Evolutionary conservation across 2,113 vertebrate genomes (phyloP).

Genomic region (Oreochromis niloticus): DNA sequence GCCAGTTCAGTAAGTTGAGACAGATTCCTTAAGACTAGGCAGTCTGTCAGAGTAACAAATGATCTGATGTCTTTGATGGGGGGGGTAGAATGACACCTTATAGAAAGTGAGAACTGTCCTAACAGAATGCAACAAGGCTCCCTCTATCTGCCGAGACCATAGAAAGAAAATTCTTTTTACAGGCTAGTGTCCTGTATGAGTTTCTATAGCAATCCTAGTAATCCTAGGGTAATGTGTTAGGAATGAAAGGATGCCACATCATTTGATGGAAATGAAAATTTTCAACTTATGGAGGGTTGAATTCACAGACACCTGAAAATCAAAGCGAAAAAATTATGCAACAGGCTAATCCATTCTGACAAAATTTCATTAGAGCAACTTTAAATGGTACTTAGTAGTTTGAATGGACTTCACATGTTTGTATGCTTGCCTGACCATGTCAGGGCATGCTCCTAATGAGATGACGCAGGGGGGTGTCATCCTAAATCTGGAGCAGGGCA

Average conservation of each 20-base stretch:
- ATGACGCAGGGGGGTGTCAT: rapidly evolving
- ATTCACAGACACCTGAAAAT: not conserved
- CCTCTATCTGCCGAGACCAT: not conserved
- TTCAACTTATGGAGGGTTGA: rapidly evolving
- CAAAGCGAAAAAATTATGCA: not conserved
- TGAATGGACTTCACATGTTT: not conserved
- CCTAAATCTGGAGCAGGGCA: not conserved
- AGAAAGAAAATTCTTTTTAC: not conserved
- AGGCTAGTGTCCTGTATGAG: not conserved
- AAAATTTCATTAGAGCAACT: not conserved
- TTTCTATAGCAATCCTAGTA: not conserved
- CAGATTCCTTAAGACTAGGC: not conserved
- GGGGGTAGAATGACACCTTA: not conserved
- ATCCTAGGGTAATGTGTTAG: no score
- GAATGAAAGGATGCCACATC: not conserved
- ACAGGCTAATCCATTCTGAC: not conserved
- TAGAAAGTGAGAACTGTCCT: not conserved
- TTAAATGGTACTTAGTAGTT: not conserved
- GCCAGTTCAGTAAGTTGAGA: not conserved
- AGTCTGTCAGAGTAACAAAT: not conserved
- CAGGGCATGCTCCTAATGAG: rapidly evolving
- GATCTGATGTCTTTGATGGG: rapidly evolving
- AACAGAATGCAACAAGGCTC: not conserved
- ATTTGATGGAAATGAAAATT: not conserved
- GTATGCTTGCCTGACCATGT: not conserved